These are phyloP conservation scores for Sarcophaga variegata DNA, from an alignment of 2,888 invertebrate species.

Conservation along the genomic window DNA sequence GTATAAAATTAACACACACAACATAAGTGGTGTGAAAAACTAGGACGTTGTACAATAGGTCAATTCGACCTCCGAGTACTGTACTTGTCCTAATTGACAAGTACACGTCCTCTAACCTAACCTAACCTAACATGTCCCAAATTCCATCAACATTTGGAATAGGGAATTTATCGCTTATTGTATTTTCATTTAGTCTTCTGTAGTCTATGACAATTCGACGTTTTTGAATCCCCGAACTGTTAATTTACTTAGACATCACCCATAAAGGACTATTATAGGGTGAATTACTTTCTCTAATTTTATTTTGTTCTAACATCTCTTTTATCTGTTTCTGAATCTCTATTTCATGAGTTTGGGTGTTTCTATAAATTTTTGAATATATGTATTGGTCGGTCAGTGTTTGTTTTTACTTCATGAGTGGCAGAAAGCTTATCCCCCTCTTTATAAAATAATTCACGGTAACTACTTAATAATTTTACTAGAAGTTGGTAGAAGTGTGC, in stretches of 20 bases:
- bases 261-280: constrained; percentile 40
- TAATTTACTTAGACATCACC: constrained; percentile 37
- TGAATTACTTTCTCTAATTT: constrained; percentile 42
- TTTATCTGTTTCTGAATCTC: constrained; percentile 29
- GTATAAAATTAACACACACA: too few relatives aligned
- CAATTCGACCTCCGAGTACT: too few relatives aligned
- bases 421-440: background rate
- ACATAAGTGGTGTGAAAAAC: too few relatives aligned
- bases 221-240: constrained; percentile 31
- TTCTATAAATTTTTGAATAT: too few relatives aligned
- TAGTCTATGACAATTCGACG: constrained; percentile 38
- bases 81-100: too few relatives aligned
- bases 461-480: constrained; percentile 9
- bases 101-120: too few relatives aligned
- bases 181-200: constrained; percentile 7
- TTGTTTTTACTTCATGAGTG: constrained; percentile 12
- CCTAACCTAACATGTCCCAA: constrained; percentile 72
- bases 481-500: constrained; percentile 25
- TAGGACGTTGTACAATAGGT: too few relatives aligned
- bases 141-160: constrained; percentile 71
- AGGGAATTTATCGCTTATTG: background rate
- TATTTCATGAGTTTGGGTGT: background rate
- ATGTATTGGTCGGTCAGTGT: background rate
- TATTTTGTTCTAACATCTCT: constrained; percentile 37
- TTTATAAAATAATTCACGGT: background rate